These are phyloP conservation scores for Melinaea menophilus DNA, from an alignment of 2,888 invertebrate genomes.

Conservation along the genomic window DNA sequence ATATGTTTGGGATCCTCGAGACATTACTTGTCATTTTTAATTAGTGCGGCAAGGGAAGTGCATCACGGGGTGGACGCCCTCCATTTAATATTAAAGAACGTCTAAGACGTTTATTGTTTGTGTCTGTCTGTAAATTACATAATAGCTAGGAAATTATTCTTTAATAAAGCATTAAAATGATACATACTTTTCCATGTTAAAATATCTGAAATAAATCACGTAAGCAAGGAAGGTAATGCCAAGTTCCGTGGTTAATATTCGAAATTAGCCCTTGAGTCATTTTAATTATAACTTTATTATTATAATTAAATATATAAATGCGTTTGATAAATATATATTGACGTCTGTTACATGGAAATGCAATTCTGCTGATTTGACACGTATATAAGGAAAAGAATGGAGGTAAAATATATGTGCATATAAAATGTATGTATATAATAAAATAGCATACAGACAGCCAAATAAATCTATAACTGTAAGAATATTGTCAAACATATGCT, in stretches of 20 bases:
- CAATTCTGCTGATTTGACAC: slow-evolving; percentile 1
- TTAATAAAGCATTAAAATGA: neutral
- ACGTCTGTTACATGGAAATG: slow-evolving; percentile 2
- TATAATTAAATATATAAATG: neutral
- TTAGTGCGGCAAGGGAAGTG: slow-evolving; percentile 43
- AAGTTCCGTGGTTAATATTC: slow-evolving; percentile 15
- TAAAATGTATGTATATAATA: neutral
- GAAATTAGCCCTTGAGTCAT: slow-evolving; percentile 27
- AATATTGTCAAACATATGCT: too few relatives aligned
- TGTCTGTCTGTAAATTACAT: slow-evolving; percentile 8
- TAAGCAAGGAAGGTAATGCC: slow-evolving; percentile 5
- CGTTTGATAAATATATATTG: neutral
- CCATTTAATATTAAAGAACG: slow-evolving; percentile 18
- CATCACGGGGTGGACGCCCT: slow-evolving; percentile 36
- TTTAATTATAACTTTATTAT: slow-evolving; percentile 9
- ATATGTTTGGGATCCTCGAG: slow-evolving; percentile 17
- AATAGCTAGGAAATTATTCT: neutral
- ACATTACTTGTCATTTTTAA: slow-evolving; percentile 35
- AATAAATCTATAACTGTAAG: too few relatives aligned
- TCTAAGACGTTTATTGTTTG: slow-evolving; percentile 4
- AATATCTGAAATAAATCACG: neutral
- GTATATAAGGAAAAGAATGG: slow-evolving; percentile 1
- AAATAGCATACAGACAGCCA: neutral
- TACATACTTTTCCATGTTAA: neutral
- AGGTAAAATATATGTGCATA: neutral